A percentile compares a stretch with the other conserved stretches of the same genome.
Conservation (phyloP, 2,113 vertebrate species). For the Tiliqua scincoides region DNA sequence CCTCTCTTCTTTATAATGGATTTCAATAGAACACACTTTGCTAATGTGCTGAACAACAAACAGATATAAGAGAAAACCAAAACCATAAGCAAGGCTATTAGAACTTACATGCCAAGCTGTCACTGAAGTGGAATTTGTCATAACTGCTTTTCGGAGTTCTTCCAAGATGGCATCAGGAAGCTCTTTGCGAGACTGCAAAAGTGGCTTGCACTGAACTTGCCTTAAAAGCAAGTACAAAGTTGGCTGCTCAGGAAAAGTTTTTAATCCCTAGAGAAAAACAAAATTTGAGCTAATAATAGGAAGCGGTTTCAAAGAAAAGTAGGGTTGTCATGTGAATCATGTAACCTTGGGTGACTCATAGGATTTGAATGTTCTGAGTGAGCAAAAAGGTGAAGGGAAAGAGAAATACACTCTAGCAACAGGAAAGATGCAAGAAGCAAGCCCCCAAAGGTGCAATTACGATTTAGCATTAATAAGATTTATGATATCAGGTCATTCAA, state of each 20-base stretch:
- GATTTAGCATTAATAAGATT: too few relatives aligned
- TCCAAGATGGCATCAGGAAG: conserved; percentile 84
- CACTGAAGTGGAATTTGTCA: conserved; percentile 84
- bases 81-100: not conserved
- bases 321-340: not conserved
- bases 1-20: not conserved
- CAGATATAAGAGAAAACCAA: not conserved
- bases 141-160: conserved; percentile 86
- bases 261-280: conserved; percentile 81
- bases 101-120: conserved; percentile 91
- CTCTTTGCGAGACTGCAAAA: conserved; percentile 77
- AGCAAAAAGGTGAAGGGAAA: not conserved
- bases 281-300: not conserved
- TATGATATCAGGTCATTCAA: too few relatives aligned
- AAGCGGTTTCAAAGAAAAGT: not conserved
- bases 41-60: fast-evolving
- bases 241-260: conserved; percentile 84
- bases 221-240: conserved; percentile 84
- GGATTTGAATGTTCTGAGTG: not conserved
- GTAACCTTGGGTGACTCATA: not conserved
- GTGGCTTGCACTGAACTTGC: conserved; percentile 90
- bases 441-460: not conserved
- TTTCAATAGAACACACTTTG: not conserved
- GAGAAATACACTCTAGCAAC: not conserved
- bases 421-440: not conserved